Conservation (phyloP, 2,888 invertebrate genomes). For the Lepidochrysops patricia region DNA sequence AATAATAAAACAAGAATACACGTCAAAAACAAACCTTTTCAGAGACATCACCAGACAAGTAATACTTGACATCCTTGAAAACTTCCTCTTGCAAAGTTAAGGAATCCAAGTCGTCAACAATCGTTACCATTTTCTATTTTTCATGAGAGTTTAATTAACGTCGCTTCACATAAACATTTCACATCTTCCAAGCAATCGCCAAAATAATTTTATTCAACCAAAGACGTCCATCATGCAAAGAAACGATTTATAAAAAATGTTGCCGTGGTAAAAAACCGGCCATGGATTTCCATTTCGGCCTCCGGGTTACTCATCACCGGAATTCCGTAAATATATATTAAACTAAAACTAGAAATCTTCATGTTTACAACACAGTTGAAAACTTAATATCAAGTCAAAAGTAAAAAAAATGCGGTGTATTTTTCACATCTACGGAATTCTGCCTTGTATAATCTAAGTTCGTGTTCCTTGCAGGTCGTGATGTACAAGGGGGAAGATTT, state of each 20-base stretch:
- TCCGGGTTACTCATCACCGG: no score
- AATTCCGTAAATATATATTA: no score
- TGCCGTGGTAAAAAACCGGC: background rate
- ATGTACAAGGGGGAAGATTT: no score
- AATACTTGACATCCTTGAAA: slow-evolving; percentile 89
- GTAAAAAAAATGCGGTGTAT: no score
- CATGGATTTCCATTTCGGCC: no score
- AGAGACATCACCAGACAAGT: slow-evolving; percentile 84
- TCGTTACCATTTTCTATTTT: slow-evolving; percentile 67
- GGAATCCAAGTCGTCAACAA: slow-evolving; percentile 70
- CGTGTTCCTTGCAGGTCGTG: no score
- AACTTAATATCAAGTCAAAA: no score
- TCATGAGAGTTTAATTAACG: slow-evolving; percentile 29
- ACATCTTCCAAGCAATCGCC: slow-evolving; percentile 45
- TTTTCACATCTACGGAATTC: no score
- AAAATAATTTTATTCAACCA: slow-evolving; percentile 40
- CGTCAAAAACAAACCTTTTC: slow-evolving; percentile 77
- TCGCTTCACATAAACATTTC: slow-evolving; percentile 48
- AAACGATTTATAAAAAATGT: slow-evolving; percentile 8
- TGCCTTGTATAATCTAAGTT: no score
- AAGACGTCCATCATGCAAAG: slow-evolving; percentile 60
- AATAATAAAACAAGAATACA: slow-evolving; percentile 41
- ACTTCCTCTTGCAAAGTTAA: slow-evolving; percentile 75
- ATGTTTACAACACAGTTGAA: no score
- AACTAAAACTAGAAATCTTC: no score